Evolutionary conservation across 1,140 invertebrate species (phyloP).

Genomic region (Dolichoris vasculosae): DNA sequence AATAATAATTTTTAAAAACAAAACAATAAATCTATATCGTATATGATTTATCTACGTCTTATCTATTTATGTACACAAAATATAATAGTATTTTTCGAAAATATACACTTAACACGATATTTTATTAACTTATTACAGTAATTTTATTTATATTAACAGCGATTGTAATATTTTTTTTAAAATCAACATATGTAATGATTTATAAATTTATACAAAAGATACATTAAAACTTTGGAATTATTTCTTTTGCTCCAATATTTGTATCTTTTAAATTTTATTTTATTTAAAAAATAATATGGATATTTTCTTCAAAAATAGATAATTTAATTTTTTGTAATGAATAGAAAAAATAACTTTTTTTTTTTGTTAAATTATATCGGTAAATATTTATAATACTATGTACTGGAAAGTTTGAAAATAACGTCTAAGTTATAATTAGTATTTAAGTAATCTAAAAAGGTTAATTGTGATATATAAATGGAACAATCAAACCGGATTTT

Average conservation of each 20-base stretch:
- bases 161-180: no score
- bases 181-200: no score
- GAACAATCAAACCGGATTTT: constrained; percentile 8
- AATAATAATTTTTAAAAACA: background rate
- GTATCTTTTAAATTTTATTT: no score
- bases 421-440: background rate
- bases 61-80: background rate
- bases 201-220: no score
- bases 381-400: background rate
- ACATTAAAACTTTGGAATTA: no score
- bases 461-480: background rate
- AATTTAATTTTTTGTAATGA: no score
- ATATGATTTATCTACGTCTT: background rate
- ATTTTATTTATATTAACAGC: background rate
- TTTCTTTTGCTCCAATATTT: no score
- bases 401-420: background rate
- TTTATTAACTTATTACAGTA: background rate
- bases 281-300: no score
- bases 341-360: no score
- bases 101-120: background rate
- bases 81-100: background rate
- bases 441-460: background rate
- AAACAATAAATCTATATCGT: background rate
- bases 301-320: no score
- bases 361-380: background rate